Conservation (phyloP, 2,113 vertebrate species). For the Pampusana beccarii region DNA sequence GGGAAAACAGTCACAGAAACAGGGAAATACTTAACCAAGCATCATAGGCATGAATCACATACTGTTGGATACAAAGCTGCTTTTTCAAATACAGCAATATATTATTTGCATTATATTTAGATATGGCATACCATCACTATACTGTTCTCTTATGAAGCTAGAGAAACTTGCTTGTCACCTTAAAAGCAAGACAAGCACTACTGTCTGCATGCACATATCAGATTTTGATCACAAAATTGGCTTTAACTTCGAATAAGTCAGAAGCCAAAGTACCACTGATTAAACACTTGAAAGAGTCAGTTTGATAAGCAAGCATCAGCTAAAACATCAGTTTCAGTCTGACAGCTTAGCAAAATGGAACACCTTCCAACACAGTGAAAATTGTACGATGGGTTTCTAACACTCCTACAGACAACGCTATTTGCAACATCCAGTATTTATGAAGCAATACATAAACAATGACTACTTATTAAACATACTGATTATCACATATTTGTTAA, state of each 20-base stretch:
- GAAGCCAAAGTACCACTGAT: neutral
- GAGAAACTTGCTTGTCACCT: neutral
- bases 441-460: neutral
- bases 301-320: too few species aligned
- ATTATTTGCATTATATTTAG: neutral
- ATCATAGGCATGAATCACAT: neutral
- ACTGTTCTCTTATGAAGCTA: neutral
- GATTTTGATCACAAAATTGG: neutral
- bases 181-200: neutral
- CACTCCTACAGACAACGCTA: neutral
- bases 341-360: neutral
- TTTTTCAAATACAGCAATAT: neutral
- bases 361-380: neutral
- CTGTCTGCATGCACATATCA: neutral
- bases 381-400: neutral
- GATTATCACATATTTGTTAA: neutral
- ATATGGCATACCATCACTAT: neutral
- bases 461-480: too few species aligned
- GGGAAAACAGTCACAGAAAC: neutral
- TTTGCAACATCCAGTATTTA: neutral
- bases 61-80: neutral
- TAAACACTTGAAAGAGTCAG: neutral
- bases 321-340: neutral
- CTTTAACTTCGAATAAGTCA: neutral
- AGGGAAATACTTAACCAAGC: neutral